Base-by-base conservation (phyloP, 2,113 vertebrate genomes). In the Murina feae region DNA sequence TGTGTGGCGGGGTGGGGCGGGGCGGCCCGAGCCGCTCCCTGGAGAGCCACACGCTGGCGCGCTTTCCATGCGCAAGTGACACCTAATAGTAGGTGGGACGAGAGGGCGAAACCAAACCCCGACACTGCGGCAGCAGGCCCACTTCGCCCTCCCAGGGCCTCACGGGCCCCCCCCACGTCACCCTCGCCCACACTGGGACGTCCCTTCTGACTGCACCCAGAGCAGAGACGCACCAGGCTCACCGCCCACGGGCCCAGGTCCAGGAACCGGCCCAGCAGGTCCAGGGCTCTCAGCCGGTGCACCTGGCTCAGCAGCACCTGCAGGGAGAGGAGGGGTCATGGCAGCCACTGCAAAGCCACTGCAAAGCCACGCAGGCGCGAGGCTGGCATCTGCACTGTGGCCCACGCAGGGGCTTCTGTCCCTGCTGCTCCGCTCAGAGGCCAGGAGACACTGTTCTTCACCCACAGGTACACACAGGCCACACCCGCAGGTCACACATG, bases 221-320 rank as follows among this genome's bases (percentile, higher is more conserved):
- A 5, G 75, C 79, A 37, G 1, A 93, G 97, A 98, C 98, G 0
- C 75, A 99, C 99, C 99, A 99, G 97, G 97, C 99, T 99, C 82
- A 99, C 99, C 0, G 99, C 99, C 99, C 99, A 99, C 60, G 99
- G 99, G 8, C 99, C 99, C 96, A 99, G 98, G 98, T 99, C 99
- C 98, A 99, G 96, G 96, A 99, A 99, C 20, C 98, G 98, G 3
- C 99, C 99, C 42, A 99, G 98, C 97, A 99, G 96, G 93, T 99
- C 99, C 35, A 99, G 98, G 5, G 99, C 99, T 80, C 99, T 98
- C 85, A 99, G 98, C 30, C 99, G 98, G 96, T 99, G 99, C 71
- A 99, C 99, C 95, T 99, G 99, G 97, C 99, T 99, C 53, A 99
- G 98, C 97, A 99, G 99, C 86, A 99, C 99, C 99, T 99, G 98